Evolutionary conservation across 2,797 vertebrate species (phyloP).

Genomic region (Pseudochromis fuscus): DNA sequence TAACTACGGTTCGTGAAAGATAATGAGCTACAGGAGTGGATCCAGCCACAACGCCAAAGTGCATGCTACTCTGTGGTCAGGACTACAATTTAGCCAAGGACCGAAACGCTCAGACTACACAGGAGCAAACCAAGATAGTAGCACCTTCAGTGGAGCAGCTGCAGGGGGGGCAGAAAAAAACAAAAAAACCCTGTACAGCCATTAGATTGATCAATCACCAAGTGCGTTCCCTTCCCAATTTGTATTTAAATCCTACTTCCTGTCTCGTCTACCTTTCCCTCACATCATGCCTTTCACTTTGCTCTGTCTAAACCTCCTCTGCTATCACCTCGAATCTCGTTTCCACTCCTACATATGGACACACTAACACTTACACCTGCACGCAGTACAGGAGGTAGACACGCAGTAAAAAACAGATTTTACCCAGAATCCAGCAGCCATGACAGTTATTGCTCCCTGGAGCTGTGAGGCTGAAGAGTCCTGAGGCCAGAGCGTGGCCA

Average conservation of each 20-base stretch:
- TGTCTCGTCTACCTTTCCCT: slow-evolving; percentile 16
- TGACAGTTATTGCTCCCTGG: slow-evolving; percentile 73
- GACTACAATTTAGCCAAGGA: slow-evolving; percentile 17
- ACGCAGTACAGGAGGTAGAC: slow-evolving; percentile 66
- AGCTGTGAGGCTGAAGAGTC: slow-evolving; percentile 54
- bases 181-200: slow-evolving; percentile 31
- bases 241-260: slow-evolving; percentile 21
- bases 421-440: slow-evolving; percentile 74
- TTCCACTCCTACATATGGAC: slow-evolving; percentile 61
- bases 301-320: slow-evolving; percentile 16
- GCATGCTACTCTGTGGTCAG: slow-evolving; percentile 62
- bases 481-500: slow-evolving; percentile 49
- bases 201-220: slow-evolving; percentile 24
- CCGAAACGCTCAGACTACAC: slow-evolving; percentile 45
- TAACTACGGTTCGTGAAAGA: slow-evolving; percentile 33
- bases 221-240: slow-evolving; percentile 14
- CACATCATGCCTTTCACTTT: background rate
- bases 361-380: slow-evolving; percentile 56
- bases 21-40: slow-evolving; percentile 69
- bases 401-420: slow-evolving; percentile 59
- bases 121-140: slow-evolving; percentile 54
- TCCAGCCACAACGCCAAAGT: slow-evolving; percentile 71
- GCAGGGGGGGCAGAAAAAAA: slow-evolving; percentile 13
- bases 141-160: slow-evolving; percentile 68
- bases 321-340: slow-evolving; percentile 27